Evolutionary conservation across 2,113 vertebrate species (phyloP).

Genomic region (Origma solitaria): DNA sequence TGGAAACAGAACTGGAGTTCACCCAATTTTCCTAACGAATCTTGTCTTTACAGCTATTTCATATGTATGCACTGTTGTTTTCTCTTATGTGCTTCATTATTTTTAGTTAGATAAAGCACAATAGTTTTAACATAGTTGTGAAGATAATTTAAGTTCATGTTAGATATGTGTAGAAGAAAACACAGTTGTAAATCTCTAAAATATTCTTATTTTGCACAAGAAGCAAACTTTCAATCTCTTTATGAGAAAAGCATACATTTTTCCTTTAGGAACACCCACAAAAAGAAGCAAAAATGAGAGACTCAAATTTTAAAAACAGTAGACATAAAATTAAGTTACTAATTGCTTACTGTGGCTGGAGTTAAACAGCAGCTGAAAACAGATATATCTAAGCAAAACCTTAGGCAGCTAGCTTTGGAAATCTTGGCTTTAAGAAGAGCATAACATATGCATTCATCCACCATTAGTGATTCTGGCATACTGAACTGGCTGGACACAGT

Average conservation of each 20-base stretch:
- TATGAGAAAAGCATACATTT: neutral
- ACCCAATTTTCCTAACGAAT: neutral
- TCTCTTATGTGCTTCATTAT: neutral
- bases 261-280: neutral
- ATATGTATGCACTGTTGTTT: neutral
- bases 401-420: neutral
- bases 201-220: neutral
- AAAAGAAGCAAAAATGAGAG: neutral
- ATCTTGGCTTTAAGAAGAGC: neutral
- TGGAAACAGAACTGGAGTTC: neutral
- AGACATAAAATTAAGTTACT: neutral
- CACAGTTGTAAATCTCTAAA: neutral
- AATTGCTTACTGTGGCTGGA: neutral
- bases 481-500: neutral
- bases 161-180: neutral
- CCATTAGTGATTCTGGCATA: neutral
- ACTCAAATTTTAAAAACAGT: neutral
- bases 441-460: neutral
- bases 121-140: neutral
- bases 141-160: neutral
- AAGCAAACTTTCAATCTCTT: neutral
- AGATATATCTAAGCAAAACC: neutral
- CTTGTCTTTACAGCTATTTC: neutral
- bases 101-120: neutral
- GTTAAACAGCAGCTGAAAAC: neutral